These are phyloP conservation scores for Drosophila paulistorum DNA, from an alignment of 1,140 invertebrate species.

Conservation along the genomic window DNA sequence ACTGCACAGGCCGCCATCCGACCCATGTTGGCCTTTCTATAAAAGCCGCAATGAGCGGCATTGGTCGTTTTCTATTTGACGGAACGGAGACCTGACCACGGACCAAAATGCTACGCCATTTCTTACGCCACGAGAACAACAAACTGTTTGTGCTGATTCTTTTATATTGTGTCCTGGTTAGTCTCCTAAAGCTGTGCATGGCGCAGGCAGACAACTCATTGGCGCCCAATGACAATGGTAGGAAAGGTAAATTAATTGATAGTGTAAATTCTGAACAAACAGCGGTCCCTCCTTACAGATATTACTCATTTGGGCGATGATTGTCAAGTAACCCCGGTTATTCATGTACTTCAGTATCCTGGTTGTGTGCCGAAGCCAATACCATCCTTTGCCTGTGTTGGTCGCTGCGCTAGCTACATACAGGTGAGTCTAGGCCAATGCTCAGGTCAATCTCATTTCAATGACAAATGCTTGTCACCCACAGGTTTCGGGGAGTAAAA, in stretches of 20 bases:
- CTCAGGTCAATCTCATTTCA: not conserved
- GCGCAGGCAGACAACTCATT: slow-evolving; percentile 60
- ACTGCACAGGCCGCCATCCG: not conserved
- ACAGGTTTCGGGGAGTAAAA: slow-evolving; percentile 96
- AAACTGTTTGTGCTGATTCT: slow-evolving; percentile 61
- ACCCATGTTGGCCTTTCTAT: slow-evolving; percentile 35
- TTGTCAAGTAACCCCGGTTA: slow-evolving; percentile 95
- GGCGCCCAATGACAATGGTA: slow-evolving; percentile 65
- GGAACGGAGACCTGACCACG: slow-evolving; percentile 33
- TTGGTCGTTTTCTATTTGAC: slow-evolving; percentile 57
- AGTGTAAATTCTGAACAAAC: not conserved
- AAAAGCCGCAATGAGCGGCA: slow-evolving; percentile 39
- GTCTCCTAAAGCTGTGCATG: slow-evolving; percentile 64
- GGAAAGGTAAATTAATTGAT: not conserved
- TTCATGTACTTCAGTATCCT: slow-evolving; percentile 95
- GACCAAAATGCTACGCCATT: slow-evolving; percentile 62
- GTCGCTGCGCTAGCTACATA: slow-evolving; percentile 94
- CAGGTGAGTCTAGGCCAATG: slow-evolving; percentile 86
- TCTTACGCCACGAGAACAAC: slow-evolving; percentile 64
- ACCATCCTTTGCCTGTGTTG: slow-evolving; percentile 95
- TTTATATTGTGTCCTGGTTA: slow-evolving; percentile 68
- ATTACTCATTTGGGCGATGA: slow-evolving; percentile 87
- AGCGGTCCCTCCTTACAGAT: slow-evolving; percentile 39
- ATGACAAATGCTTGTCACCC: not conserved
- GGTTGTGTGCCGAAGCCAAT: slow-evolving; percentile 96